Conservation (phyloP, 2,888 invertebrate genomes). For the Pristionchus maxplancki region DNA sequence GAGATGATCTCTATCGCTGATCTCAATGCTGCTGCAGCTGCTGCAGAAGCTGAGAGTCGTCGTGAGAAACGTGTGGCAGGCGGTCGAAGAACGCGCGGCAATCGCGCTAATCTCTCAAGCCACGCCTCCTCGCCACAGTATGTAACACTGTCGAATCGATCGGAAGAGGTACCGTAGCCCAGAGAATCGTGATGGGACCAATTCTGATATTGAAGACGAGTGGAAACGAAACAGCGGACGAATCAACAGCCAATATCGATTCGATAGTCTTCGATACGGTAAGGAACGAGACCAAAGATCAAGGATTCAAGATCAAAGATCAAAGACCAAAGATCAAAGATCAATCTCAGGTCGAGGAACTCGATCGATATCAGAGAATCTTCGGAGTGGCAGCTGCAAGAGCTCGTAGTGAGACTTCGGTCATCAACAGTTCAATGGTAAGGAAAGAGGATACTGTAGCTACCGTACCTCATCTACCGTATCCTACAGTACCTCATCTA, state of each 20-base stretch:
- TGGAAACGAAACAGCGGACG: not conserved
- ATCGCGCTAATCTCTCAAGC: not conserved
- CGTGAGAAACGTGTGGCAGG: not conserved
- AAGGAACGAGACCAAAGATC: not conserved
- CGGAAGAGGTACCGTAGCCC: constrained; percentile 16
- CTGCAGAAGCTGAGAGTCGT: not conserved
- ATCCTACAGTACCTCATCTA: no score
- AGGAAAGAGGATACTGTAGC: not conserved
- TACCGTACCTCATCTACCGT: no score
- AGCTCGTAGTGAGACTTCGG: not conserved
- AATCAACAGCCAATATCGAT: not conserved
- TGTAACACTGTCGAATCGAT: constrained; percentile 15
- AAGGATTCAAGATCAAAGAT: not conserved
- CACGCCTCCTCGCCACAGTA: not conserved
- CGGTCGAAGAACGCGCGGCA: no score
- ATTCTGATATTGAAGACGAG: not conserved
- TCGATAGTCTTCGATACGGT: constrained; percentile 32
- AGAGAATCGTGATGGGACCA: not conserved
- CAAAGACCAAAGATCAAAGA: no score
- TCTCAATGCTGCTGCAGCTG: not conserved
- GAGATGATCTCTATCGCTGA: not conserved
- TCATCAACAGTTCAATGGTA: not conserved
- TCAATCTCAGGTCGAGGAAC: not conserved
- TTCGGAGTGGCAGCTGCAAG: not conserved
- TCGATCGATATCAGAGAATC: not conserved